These are phyloP conservation scores for Caenorhabditis angaria DNA, from an alignment of 2,888 invertebrate species.

Conservation along the genomic window DNA sequence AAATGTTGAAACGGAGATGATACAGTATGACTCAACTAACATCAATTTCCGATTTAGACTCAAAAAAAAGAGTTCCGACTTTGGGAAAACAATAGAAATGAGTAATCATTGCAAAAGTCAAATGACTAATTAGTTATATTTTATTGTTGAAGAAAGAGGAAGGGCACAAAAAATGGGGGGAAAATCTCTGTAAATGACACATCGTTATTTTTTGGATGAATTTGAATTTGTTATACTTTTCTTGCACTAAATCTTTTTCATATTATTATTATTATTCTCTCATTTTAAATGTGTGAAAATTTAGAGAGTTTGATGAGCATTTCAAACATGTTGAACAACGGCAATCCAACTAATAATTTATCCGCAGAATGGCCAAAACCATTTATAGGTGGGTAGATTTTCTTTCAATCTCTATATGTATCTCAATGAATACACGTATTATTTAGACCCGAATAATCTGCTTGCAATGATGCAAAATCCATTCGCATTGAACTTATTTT, in stretches of 20 bases:
- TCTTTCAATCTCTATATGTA: neutral
- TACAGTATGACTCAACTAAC: neutral
- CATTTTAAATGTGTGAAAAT: conserved; percentile 23
- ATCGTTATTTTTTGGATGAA: neutral
- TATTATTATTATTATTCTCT: conserved; percentile 5
- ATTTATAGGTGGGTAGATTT: conserved; percentile 9
- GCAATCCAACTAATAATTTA: conserved; percentile 14
- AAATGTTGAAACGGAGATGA: neutral
- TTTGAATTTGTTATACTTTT: conserved; percentile 16
- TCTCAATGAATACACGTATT: conserved; percentile 5
- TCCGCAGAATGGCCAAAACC: conserved; percentile 21
- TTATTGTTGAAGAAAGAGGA: neutral
- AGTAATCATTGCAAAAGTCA: neutral
- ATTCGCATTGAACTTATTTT: conserved; percentile 30
- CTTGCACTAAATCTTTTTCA: conserved; percentile 15
- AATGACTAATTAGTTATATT: conserved; percentile 2
- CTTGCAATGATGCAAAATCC: conserved; percentile 29
- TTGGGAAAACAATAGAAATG: neutral
- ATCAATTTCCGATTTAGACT: conserved; percentile 3
- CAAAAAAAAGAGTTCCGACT: neutral
- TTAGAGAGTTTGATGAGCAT: conserved; percentile 32
- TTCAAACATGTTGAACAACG: conserved; percentile 23
- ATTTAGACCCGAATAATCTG: conserved; percentile 4
- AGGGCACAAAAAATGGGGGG: neutral
- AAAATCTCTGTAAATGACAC: neutral